Evolutionary conservation across 30 jellyfish, hydroid and myxozoan species (phyloP).

Genomic region (Pelagia noctiluca): DNA sequence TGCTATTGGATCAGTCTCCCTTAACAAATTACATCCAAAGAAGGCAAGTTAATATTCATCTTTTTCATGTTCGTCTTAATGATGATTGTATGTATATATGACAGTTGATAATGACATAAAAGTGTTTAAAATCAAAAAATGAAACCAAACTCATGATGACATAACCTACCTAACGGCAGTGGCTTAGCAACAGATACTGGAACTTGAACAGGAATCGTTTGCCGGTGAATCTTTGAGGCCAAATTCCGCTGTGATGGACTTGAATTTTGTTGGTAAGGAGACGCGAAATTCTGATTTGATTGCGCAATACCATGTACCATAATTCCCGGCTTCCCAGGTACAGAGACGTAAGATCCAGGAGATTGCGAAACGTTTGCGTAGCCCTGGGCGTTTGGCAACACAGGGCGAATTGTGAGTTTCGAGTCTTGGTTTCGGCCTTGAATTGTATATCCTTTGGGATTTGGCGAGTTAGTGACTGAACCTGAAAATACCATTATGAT

Average conservation of each 20-base stretch:
- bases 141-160: not conserved
- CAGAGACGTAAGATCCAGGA: conserved; percentile 39
- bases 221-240: conserved; percentile 23
- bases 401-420: conserved; percentile 62
- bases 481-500: too few relatives aligned
- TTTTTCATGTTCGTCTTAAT: too few relatives aligned
- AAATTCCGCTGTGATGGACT: conserved; percentile 21
- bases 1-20: too few relatives aligned
- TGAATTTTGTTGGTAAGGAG: conserved; percentile 31
- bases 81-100: too few relatives aligned
- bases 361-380: conserved; percentile 39
- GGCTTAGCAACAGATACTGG: conserved; percentile 84
- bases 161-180: conserved; percentile 70
- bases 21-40: too few relatives aligned
- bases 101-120: too few relatives aligned
- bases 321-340: conserved; percentile 66
- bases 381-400: conserved; percentile 42
- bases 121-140: too few relatives aligned
- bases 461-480: too few relatives aligned
- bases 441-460: too few relatives aligned
- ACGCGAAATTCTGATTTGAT: conserved; percentile 20
- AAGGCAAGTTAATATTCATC: too few relatives aligned
- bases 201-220: conserved; percentile 66
- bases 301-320: conserved; percentile 23
- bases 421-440: conserved; percentile 31